phyloP scores from a whole-genome alignment of 1,140 invertebrate species.

The Caenorhabditis tropicalis region DNA sequence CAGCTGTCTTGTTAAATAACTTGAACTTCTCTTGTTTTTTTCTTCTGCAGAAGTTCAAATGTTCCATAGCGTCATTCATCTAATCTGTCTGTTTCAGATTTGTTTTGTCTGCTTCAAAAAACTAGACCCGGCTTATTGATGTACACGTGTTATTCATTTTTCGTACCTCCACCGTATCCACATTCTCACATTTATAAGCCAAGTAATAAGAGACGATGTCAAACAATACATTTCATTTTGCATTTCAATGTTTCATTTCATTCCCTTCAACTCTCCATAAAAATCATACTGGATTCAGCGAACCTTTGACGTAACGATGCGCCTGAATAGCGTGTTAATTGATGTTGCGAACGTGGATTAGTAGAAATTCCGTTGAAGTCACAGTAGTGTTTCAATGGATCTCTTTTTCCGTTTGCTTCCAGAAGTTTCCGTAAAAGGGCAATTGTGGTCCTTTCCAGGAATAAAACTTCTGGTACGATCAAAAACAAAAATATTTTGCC shows the following conservation, averaged over 20 bases:
- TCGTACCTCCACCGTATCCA: background rate
- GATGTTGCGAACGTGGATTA: constrained; percentile 14
- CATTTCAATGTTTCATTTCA: background rate
- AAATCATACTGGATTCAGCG: constrained; percentile 28
- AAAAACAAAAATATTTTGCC: no score
- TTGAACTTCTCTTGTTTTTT: background rate
- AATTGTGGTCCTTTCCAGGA: no score
- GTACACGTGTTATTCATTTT: background rate
- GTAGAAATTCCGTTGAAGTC: background rate
- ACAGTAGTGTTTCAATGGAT: background rate
- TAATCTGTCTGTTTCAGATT: background rate
- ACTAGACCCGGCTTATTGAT: background rate
- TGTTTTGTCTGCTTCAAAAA: background rate
- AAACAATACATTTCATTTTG: background rate
- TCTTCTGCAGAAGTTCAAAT: background rate
- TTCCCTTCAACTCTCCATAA: background rate
- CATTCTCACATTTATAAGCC: background rate
- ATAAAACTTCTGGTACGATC: no score
- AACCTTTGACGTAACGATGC: background rate
- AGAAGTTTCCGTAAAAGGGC: background rate
- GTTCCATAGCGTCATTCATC: background rate
- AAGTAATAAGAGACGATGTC: background rate
- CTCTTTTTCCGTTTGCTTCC: background rate
- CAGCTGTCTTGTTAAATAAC: background rate
- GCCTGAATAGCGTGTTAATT: background rate